Percentiles rank a stretch among this genome's conserved stretches.
Conservation (phyloP, 1,140 invertebrate species). For the Cydia splendana region DNA sequence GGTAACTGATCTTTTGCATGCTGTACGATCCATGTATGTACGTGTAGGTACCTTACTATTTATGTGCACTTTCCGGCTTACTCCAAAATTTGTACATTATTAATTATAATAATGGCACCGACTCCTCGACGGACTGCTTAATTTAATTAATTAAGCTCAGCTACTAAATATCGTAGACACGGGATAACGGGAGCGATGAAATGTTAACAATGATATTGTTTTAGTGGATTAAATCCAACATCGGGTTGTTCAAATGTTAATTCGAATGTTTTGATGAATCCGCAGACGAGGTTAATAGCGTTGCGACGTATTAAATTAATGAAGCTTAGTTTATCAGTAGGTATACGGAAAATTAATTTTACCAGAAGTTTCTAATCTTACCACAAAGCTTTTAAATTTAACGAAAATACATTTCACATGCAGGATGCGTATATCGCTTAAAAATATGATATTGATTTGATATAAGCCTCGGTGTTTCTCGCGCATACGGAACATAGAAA, state of each 20-base stretch:
- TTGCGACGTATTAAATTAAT: slow-evolving; percentile 58
- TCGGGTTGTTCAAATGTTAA: slow-evolving; percentile 65
- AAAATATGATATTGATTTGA: too few species aligned
- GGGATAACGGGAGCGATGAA: slow-evolving; percentile 63
- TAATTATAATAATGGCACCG: slow-evolving; percentile 62
- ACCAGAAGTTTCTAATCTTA: not conserved
- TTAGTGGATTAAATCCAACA: slow-evolving; percentile 68
- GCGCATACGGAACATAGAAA: too few species aligned
- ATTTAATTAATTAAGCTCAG: slow-evolving; percentile 69
- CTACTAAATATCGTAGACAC: slow-evolving; percentile 65
- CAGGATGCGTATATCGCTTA: too few species aligned
- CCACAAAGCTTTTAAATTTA: not conserved
- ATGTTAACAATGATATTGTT: slow-evolving; percentile 77
- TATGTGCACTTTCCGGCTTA: not conserved
- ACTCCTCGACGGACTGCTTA: slow-evolving; percentile 54
- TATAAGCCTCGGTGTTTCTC: too few species aligned
- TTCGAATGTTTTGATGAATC: slow-evolving; percentile 67
- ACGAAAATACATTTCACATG: not conserved
- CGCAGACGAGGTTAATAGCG: slow-evolving; percentile 54
- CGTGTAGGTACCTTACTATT: not conserved
- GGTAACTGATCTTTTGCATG: too few species aligned
- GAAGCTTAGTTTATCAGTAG: slow-evolving; percentile 46
- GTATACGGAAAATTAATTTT: slow-evolving; percentile 45
- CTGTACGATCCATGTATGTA: not conserved
- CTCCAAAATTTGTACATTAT: slow-evolving; percentile 49